Base-by-base conservation (phyloP, 2,797 vertebrate genomes). In the Myotis planiceps region DNA sequence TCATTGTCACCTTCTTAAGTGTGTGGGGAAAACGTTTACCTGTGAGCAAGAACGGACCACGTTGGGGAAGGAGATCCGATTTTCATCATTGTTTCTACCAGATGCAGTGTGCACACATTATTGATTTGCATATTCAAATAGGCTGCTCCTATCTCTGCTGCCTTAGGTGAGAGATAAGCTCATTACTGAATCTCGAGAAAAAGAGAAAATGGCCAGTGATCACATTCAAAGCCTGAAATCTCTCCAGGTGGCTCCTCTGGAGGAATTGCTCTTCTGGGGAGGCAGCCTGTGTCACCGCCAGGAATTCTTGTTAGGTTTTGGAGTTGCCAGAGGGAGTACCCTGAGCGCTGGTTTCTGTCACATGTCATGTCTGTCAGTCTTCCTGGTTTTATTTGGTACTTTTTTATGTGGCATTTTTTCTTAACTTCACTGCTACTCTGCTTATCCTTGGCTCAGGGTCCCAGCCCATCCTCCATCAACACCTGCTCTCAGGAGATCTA, bases 331-430 rank as follows among this genome's bases (percentile, higher is more conserved):
- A 69, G 8, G 34, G 5, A 58, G 23, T 9, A 4, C 13, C 0
- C 9, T 47, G 58, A 60, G 2, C 7, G 23, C 12, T 51, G 39
- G 5, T 75, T 5, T 87, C 45, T 34, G 66, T 18, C 6, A 25
- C 2, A 15, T 5, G 5, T 2, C 5, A 12, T 6, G 16, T 10
- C 25, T 10, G 2, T 27, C 32, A 29, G 21, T 12, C 18, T 27
- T 74, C 32, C 47, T 0, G 0, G 29, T 23, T 37, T 76, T 81
- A 5, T 18, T 14, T 60, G 58, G 58, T 12, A 2, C 9, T 5
- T 58, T 55, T 58, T 12, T 45, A n/a, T n/a, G n/a, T 45, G 5
- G 6, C 0, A 23, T 21, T 6, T 15, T 5, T 19, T 83, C 65
- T 82, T 78, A 42, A 58, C 12, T 6, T 53, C 14, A 1, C 6